Conservation (phyloP, 2,797 vertebrate genomes). For the Pterois miles region DNA sequence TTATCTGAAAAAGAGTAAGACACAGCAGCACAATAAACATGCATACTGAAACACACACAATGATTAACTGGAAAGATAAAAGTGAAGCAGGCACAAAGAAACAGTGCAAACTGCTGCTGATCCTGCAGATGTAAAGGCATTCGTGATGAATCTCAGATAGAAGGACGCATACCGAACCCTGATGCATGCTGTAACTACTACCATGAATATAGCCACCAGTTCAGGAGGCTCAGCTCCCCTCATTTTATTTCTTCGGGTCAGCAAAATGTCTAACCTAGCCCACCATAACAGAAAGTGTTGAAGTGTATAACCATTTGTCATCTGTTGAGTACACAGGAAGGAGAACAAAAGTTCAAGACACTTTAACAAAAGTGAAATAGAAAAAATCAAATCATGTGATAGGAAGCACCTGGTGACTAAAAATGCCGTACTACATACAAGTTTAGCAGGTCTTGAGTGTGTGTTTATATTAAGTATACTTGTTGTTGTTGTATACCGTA, state of each 20-base stretch:
- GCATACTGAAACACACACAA: not conserved
- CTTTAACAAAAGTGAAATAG: not conserved
- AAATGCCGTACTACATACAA: not conserved
- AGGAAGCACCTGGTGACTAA: not conserved
- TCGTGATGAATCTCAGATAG: not conserved
- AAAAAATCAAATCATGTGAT: not conserved
- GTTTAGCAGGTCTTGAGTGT: not conserved
- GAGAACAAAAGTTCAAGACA: not conserved
- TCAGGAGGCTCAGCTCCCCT: not conserved
- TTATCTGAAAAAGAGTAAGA: not conserved
- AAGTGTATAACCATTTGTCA: not conserved
- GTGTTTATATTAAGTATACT: not conserved
- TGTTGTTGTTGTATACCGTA: too few species aligned
- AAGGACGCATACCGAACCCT: not conserved
- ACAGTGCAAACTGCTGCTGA: not conserved
- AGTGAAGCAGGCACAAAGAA: not conserved
- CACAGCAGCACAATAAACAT: not conserved
- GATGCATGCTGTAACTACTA: not conserved
- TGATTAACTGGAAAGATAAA: not conserved
- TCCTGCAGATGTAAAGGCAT: not conserved
- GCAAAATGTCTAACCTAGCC: not conserved
- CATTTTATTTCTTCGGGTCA: constrained; percentile 3
- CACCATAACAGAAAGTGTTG: not conserved
- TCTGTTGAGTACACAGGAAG: not conserved
- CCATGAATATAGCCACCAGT: not conserved